These are phyloP conservation scores for Ianthella basta DNA, from an alignment of 37 sponge, comb jelly and placozoan species.

Conservation along the genomic window DNA sequence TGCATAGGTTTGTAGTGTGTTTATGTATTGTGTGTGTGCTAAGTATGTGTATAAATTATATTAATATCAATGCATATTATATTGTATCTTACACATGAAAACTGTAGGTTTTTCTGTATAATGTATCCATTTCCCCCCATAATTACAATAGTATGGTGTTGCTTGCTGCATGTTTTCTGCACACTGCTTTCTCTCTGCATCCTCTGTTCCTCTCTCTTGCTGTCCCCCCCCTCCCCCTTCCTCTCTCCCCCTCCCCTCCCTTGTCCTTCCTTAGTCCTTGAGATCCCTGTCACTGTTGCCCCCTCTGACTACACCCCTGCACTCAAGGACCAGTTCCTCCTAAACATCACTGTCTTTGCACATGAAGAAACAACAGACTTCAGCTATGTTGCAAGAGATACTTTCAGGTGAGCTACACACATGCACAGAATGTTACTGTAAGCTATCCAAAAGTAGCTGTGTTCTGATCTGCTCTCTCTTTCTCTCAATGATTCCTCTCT, in stretches of 20 bases:
- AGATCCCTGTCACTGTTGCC: neutral
- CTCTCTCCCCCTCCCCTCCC: too few relatives aligned
- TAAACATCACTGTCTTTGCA: conserved; percentile 34
- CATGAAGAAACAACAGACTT: conserved; percentile 28
- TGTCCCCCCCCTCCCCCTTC: neutral
- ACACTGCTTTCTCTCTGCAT: too few relatives aligned
- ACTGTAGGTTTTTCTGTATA: neutral
- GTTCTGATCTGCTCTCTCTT: too few relatives aligned
- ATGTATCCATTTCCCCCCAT: neutral
- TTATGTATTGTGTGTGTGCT: too few relatives aligned
- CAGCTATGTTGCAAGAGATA: conserved; percentile 7
- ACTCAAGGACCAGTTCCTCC: conserved; percentile 42
- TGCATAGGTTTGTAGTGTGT: too few relatives aligned
- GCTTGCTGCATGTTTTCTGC: neutral
- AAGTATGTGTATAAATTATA: neutral
- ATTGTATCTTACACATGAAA: too few relatives aligned
- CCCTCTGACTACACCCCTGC: conserved; percentile 16
- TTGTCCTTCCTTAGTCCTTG: neutral
- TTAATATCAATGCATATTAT: neutral
- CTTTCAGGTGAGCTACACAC: conserved; percentile 2
- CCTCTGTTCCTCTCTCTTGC: neutral
- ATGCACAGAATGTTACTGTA: too few relatives aligned
- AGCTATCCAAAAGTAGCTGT: too few relatives aligned
- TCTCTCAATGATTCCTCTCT: too few relatives aligned
- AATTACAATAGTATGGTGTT: too few relatives aligned